Percentiles rank a stretch among this genome's conserved stretches.
phyloP scores from a whole-genome alignment of 2,888 invertebrate species.

The Oligia latruncula region DNA sequence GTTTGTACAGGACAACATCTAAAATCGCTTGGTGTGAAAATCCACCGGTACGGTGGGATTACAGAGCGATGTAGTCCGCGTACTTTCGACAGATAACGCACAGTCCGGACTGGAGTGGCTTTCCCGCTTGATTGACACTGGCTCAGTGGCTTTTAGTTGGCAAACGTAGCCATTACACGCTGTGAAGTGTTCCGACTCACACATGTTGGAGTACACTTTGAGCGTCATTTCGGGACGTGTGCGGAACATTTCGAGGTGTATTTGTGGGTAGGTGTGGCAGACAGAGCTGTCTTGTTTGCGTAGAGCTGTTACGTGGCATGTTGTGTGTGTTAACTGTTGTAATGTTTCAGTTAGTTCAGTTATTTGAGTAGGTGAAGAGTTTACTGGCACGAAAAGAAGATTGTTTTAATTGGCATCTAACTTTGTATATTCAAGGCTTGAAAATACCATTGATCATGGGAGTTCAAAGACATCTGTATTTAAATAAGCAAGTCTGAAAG shows the following conservation, averaged over 20 bases:
- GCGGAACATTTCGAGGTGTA: slow-evolving; percentile 51
- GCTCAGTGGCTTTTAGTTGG: slow-evolving; percentile 73
- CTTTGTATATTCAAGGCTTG: neutral
- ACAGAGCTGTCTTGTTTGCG: slow-evolving; percentile 51
- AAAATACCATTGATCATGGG: neutral
- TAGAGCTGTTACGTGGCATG: slow-evolving; percentile 20
- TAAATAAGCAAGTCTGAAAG: slow-evolving; percentile 9
- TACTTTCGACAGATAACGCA: slow-evolving; percentile 70
- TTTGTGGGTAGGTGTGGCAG: slow-evolving; percentile 38
- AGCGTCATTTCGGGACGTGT: slow-evolving; percentile 58
- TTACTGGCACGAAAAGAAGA: slow-evolving; percentile 1
- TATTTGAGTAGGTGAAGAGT: slow-evolving; percentile 8
- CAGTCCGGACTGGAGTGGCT: slow-evolving; percentile 70
- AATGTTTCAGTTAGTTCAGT: slow-evolving; percentile 29
- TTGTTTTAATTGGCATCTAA: neutral
- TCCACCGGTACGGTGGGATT: slow-evolving; percentile 63
- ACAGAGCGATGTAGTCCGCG: slow-evolving; percentile 66
- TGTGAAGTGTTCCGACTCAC: slow-evolving; percentile 59
- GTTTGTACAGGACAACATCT: slow-evolving; percentile 52
- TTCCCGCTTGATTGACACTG: slow-evolving; percentile 78
- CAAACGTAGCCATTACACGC: slow-evolving; percentile 65
- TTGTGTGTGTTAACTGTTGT: slow-evolving; percentile 9
- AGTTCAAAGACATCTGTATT: slow-evolving; percentile 21
- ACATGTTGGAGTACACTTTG: slow-evolving; percentile 63
- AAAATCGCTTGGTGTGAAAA: slow-evolving; percentile 59